Conservation (phyloP, 1,140 invertebrate species). For the Linepithema humile region DNA sequence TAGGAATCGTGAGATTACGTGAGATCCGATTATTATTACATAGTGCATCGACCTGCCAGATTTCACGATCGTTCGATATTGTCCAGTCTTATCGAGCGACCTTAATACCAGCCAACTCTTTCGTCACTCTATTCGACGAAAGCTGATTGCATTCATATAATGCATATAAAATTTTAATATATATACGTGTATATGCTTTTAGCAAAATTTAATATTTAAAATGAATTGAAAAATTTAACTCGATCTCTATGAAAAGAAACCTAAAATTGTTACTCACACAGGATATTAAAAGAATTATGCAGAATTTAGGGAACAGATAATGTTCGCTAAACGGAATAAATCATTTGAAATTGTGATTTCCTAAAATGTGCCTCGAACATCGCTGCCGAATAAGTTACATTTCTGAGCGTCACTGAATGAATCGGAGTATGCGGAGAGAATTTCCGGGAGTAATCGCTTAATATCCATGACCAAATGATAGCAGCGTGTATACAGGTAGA, state of each 20-base stretch:
- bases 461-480: neutral
- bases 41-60: slow-evolving; percentile 30
- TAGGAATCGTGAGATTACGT: slow-evolving; percentile 53
- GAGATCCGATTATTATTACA: slow-evolving; percentile 38
- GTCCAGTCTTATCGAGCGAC: slow-evolving; percentile 24
- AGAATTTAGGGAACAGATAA: too few relatives aligned
- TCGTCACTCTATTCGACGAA: neutral
- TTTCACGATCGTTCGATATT: slow-evolving; percentile 21
- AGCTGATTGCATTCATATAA: neutral
- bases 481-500: neutral
- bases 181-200: neutral
- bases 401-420: neutral
- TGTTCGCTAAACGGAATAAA: too few relatives aligned
- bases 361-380: neutral
- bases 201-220: neutral
- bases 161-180: neutral
- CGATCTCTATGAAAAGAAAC: neutral
- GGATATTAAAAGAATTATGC: too few relatives aligned
- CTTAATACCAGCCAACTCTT: neutral
- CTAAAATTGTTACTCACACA: neutral
- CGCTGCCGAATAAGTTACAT: neutral
- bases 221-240: neutral
- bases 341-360: too few relatives aligned
- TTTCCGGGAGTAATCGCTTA: neutral
- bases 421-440: neutral